Evolutionary conservation across 1,140 invertebrate genomes (phyloP).

Genomic region (Ostrea denselamellosa): DNA sequence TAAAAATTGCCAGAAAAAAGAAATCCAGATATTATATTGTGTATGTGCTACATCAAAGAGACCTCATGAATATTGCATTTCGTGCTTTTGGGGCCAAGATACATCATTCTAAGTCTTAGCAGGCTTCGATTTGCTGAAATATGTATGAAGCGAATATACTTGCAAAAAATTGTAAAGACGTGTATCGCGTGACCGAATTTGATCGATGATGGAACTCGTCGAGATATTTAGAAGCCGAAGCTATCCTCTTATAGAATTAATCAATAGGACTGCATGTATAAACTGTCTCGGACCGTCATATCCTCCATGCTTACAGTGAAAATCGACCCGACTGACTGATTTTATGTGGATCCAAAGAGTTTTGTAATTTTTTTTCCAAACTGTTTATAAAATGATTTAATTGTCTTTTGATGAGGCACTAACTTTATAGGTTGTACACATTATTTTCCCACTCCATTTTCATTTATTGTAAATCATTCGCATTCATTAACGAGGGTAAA

Average conservation of each 20-base stretch:
- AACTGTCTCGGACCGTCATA: conserved; percentile 18
- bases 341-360: not conserved
- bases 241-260: conserved; percentile 36
- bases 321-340: not conserved
- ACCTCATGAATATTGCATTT: conserved; percentile 30
- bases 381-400: not conserved
- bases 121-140: conserved; percentile 12
- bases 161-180: conserved; percentile 7
- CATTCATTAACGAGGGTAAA: conserved; percentile 5
- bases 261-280: not conserved
- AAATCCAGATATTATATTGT: conserved; percentile 14
- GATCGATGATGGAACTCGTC: conserved; percentile 14
- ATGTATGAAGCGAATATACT: conserved; percentile 22
- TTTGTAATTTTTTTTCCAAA: not conserved
- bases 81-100: conserved; percentile 1
- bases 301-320: not conserved
- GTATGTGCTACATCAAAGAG: not conserved
- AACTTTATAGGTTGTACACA: not conserved
- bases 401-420: not conserved
- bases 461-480: conserved; percentile 5
- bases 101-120: not conserved
- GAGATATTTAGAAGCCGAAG: conserved; percentile 18
- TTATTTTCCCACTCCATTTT: not conserved
- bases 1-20: conserved; percentile 21
- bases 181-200: conserved; percentile 11